phyloP scores from a whole-genome alignment of 2,888 invertebrate species.

The Callosobruchus maculatus region DNA sequence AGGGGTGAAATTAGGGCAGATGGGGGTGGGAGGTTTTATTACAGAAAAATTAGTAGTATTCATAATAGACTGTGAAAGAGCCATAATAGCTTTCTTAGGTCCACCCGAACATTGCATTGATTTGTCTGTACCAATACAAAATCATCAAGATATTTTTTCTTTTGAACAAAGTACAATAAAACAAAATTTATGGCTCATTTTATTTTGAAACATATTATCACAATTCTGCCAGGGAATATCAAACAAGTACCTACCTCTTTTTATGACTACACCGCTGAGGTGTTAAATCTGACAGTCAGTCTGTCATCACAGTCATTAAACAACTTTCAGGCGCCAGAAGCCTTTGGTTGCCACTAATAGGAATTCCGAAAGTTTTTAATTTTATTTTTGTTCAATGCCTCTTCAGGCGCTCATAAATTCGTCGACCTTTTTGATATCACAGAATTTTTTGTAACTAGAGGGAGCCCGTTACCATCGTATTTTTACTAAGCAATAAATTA shows the following conservation, averaged over 20 bases:
- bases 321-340: neutral
- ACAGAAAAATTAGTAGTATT: too few species aligned
- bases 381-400: neutral
- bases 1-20: too few species aligned
- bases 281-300: neutral
- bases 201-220: neutral
- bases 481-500: too few species aligned
- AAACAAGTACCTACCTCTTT: neutral
- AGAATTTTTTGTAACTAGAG: neutral
- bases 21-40: too few species aligned
- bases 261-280: neutral
- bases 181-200: too few species aligned
- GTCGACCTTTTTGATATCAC: neutral
- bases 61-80: too few species aligned
- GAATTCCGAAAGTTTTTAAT: neutral
- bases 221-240: neutral
- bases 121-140: too few species aligned
- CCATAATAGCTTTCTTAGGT: too few species aligned
- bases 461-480: too few species aligned
- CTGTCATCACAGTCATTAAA: neutral
- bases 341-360: neutral
- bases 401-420: neutral
- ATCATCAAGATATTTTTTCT: too few species aligned
- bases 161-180: too few species aligned
- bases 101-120: too few species aligned